Base-by-base conservation (phyloP, 2,888 invertebrate genomes). In the Helleia helle region DNA sequence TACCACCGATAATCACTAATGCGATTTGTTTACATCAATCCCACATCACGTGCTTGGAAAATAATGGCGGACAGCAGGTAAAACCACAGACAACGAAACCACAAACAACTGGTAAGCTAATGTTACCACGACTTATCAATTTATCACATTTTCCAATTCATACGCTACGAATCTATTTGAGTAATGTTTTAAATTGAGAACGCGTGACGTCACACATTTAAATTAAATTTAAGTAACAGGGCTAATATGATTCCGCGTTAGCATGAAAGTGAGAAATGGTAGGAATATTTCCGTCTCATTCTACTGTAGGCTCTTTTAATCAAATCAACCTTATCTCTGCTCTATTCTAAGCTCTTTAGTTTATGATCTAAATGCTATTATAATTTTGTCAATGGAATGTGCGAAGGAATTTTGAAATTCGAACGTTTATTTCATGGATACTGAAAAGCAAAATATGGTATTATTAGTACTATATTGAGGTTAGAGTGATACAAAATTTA, bases 1-100 rank as follows among this genome's bases (percentile, higher is more conserved):
- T 18, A 47, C 41, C 40, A 44, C 47, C 49, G 51, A 53, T 51
- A 52, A 49, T 47, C 47, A 51, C 52, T 59, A 59, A 58, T 60
- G 60, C 56, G 55, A 63, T 60, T 65, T 66, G 66, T 66, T 66
- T 65, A 65, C 65, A 54, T 55, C 51, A 50, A 52, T 49, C 48
- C 46, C 46, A 51, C 55, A 54, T 61, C 63, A 64, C 63, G 64
- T 63, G 63, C 46, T 51, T 53, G 46, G 39, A 46, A 49, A 51
- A 51, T 56, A 53, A 58, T 57, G 55, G 56, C 55, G 50, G 52
- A 51, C 44, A 46, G 48, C 44, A 41, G 28, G 29, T 44, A 41
- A 28, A 24, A 43, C 28, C 38, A 40, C 42, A 36, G 48, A 42
- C 50, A 53, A 48, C 49, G 42, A 49, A 48, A 38, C 49, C 27